Evolutionary conservation across 1,140 invertebrate species (phyloP), one percentile per base, ranked within the genome.

Genomic region (Thaumatotibia leucotreta): DNA sequence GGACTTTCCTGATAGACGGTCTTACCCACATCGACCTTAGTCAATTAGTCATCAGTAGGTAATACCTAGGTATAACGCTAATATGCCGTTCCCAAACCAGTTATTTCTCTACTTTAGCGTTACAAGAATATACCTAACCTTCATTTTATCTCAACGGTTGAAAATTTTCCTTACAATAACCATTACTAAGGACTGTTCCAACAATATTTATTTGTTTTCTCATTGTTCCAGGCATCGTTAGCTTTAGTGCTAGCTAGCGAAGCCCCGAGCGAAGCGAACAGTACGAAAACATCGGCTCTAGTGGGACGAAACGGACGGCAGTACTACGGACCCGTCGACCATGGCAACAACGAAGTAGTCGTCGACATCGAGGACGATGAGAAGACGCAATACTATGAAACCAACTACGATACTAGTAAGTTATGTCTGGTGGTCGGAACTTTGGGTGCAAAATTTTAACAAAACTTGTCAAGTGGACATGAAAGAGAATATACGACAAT

Each of bases 321-420:
- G 49, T 69, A 70, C 31, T 75, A 78, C 62, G 69, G 72, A 2
- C 31, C 63, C 0, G 79, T 73, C 27, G 74, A 69, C 17, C 70
- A 74, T 10, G 69, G 75, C 45, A 73, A 80, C 23, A 92, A 91
- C 65, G 91, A 92, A 72, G 86, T 94, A 5, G 92, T 95, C 52
- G 92, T 95, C 4, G 92, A 94, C 70, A 94, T 95, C 50, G 91
- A 94, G 75, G 94, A 95, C 71, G 87, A 92, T 66, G 93, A 94
- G 75, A 95, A 95, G 83, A 94, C 92, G 71, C 94, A 95, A 87
- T 95, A 95, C 73, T 93, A 93, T 69, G 94, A 94, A 81, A 93
- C 94, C 70, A 95, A 95, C 77, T 94, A 94, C 86, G 92, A 94
- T 79, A 93, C 92, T 69, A 94, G 94, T 95, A 89, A 93, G 93